Base-by-base conservation (phyloP, 2,113 vertebrate genomes). In the Ovis canadensis region DNA sequence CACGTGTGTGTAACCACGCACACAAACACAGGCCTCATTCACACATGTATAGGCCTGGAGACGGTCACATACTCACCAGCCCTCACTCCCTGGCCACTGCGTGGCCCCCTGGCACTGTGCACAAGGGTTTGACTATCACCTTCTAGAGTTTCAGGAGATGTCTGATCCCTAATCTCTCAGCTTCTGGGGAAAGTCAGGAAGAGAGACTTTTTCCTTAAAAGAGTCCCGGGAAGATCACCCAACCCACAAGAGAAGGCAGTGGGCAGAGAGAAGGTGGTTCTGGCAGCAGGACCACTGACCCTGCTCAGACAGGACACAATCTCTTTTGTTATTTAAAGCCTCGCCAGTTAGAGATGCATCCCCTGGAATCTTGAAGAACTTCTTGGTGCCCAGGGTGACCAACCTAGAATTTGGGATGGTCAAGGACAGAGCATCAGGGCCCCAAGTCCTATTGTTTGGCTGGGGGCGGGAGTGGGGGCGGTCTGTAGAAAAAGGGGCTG, bases 11-110 rank as follows among this genome's bases (percentile, higher is more conserved):
- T 43, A 50, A 19, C 23, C 57, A 54, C 0, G 16, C 71, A 25
- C 50, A 57, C 40, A 29, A 12, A 48, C 9, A 48, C 6, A 0
- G 5, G 3, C 21, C 33, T 15, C 1, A 0, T 16, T 27, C 4
- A 4, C 55, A 23, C 36, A 71, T 27, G 31, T 2, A 25, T 21
- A 55, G n/a, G 17, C 43, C 16, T 5, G 12, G 17, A 54, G 8
- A 3, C 1, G 67, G 64, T 11, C 84, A 67, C 91, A 33, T 64
- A 27, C 21, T 23, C 25, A 40, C 3, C 33, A 54, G n/a, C 43
- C 85, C 59, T 2, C 4, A 54, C 43, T 27, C 80, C 31, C 16
- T 7, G 33, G 90, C 86, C 90, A 29, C 71, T 15, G 0, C 31
- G 33, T 13, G 3, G 52, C 27, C 45, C 45, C 59, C 71, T 1